These are phyloP conservation scores for Laterallus jamaicensis DNA, from an alignment of 2,113 vertebrate genomes.

Conservation along the genomic window DNA sequence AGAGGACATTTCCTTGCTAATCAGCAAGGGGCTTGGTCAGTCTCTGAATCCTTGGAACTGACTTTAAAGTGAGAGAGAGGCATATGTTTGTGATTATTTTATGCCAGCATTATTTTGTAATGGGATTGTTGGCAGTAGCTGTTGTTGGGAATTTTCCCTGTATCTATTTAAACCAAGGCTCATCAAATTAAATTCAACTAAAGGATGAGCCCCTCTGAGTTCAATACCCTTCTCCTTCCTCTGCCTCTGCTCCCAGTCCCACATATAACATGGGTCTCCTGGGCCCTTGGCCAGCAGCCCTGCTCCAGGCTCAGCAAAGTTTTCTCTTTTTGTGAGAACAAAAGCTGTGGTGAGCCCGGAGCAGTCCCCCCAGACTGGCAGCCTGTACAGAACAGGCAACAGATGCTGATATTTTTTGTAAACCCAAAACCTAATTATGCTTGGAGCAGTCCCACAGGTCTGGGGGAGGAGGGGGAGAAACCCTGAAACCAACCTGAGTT, in stretches of 20 bases:
- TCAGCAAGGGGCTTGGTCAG: not conserved
- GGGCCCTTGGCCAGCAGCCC: slow-evolving; percentile 6
- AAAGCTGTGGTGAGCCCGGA: slow-evolving; percentile 24
- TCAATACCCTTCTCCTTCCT: not conserved
- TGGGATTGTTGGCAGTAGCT: not conserved
- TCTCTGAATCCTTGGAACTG: not conserved
- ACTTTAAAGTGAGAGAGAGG: not conserved
- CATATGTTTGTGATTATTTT: slow-evolving; percentile 13
- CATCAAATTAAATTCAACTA: not conserved
- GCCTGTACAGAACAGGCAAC: slow-evolving; percentile 34
- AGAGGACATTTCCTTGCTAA: not conserved
- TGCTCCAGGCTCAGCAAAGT: slow-evolving; percentile 20
- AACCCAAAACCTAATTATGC: slow-evolving; percentile 68
- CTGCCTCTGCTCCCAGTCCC: not conserved
- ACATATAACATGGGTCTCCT: not conserved
- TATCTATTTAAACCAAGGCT: slow-evolving; percentile 1
- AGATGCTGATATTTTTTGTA: slow-evolving; percentile 65
- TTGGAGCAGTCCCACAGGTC: slow-evolving; percentile 53
- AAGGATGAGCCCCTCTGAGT: not conserved
- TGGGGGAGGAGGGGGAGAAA: not conserved
- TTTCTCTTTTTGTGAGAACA: slow-evolving; percentile 54
- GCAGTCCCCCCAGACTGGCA: slow-evolving; percentile 52
- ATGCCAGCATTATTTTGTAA: not conserved
- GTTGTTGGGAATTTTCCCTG: not conserved
- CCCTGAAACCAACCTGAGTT: not conserved